Evolutionary conservation across 37 sponge, comb jelly and placozoan genomes (phyloP).

Genomic region (Spongia lamella): DNA sequence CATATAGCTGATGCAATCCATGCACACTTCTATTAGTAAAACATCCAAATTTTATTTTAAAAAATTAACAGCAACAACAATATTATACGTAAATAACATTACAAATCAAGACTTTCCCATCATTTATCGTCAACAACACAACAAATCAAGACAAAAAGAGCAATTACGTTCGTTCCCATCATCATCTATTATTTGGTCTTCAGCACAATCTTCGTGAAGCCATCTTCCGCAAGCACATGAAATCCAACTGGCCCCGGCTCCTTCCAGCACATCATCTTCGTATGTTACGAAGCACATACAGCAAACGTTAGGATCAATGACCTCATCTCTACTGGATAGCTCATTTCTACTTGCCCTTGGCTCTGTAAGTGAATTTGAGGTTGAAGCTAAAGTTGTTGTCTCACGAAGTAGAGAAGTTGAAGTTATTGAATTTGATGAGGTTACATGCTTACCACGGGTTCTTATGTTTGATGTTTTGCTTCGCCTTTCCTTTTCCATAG

Average conservation of each 20-base stretch:
- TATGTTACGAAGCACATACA: constrained; percentile 26
- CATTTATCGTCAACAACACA: too few species aligned
- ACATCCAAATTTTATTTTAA: too few species aligned
- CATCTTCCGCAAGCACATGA: constrained; percentile 32
- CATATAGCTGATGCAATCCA: too few species aligned
- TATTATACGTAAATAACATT: too few species aligned
- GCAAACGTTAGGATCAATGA: constrained; percentile 2
- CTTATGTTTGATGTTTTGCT: not conserved
- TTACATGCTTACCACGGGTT: not conserved
- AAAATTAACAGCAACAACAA: too few species aligned
- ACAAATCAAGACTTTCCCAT: too few species aligned
- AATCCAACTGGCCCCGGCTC: constrained; percentile 33
- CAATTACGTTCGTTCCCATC: constrained; percentile 21
- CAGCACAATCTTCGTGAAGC: constrained; percentile 44
- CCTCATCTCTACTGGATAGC: not conserved
- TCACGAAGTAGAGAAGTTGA: too few species aligned
- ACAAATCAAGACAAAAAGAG: too few species aligned
- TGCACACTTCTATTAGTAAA: too few species aligned
- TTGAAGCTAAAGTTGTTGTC: too few species aligned
- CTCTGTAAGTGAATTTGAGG: too few species aligned
- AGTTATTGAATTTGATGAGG: not conserved
- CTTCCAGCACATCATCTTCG: constrained; percentile 4
- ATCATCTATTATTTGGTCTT: constrained; percentile 2
- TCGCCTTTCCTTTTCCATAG: not conserved
- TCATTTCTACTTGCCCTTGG: not conserved